Evolutionary conservation across 1,140 invertebrate species (phyloP).

Genomic region (Drosophila triauraria): DNA sequence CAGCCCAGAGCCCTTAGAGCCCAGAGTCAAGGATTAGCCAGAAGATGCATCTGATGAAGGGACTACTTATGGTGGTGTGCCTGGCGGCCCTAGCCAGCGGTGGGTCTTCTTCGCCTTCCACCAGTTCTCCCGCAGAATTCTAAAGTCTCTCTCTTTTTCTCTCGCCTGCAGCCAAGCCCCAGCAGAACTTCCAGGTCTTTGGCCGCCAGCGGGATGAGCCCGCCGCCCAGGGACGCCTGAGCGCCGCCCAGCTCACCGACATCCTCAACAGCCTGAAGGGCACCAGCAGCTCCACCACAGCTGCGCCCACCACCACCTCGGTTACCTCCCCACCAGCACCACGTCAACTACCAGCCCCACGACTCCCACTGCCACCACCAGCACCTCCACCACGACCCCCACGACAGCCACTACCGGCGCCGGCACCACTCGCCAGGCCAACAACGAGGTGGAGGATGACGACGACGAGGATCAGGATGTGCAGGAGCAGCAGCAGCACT

Average conservation of each 20-base stretch:
- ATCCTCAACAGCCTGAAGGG: slow-evolving; percentile 47
- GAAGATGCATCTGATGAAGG: slow-evolving; percentile 64
- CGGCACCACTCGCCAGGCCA: slow-evolving; percentile 5
- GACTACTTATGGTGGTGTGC: slow-evolving; percentile 61
- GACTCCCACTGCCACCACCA: slow-evolving; percentile 22
- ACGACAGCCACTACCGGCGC: background rate
- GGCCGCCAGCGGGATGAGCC: slow-evolving; percentile 49
- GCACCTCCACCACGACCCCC: background rate
- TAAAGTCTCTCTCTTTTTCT: background rate
- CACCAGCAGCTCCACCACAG: slow-evolving; percentile 3
- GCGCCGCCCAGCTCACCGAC: slow-evolving; percentile 53
- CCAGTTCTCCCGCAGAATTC: no score
- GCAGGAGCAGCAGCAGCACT: slow-evolving; percentile 6
- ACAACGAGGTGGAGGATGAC: slow-evolving; percentile 19
- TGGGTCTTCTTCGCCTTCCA: slow-evolving; percentile 4
- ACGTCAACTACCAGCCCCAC: slow-evolving; percentile 23
- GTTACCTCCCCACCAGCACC: background rate
- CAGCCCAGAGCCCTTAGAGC: background rate
- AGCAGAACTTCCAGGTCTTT: slow-evolving; percentile 46
- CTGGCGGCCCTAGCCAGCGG: slow-evolving; percentile 59
- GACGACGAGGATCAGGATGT: slow-evolving; percentile 26
- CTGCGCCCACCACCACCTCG: slow-evolving; percentile 18
- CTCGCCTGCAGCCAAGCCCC: slow-evolving; percentile 51
- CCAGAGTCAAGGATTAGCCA: background rate
- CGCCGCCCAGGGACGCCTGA: slow-evolving; percentile 59